Evolutionary conservation across 2,888 invertebrate genomes (phyloP).

Genomic region (Drosophila suboccidentalis): DNA sequence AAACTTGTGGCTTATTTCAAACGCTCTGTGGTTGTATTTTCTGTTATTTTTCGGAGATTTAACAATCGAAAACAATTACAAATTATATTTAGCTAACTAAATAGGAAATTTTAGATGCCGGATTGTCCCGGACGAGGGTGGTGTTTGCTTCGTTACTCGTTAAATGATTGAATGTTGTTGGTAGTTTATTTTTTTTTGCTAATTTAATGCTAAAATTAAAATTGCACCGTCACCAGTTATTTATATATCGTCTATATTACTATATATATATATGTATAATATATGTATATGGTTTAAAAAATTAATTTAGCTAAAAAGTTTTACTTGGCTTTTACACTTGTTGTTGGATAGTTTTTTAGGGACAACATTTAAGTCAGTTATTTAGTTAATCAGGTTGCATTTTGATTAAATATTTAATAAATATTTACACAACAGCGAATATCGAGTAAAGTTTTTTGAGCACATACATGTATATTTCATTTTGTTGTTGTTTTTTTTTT

Average conservation of each 20-base stretch:
- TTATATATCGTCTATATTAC: constrained; percentile 44
- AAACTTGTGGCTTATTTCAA: constrained; percentile 60
- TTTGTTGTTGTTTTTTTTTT: constrained; percentile 16
- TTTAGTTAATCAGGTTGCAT: constrained; percentile 60
- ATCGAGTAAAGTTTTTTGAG: constrained; percentile 52
- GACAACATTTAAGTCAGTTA: constrained; percentile 40
- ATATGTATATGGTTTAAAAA: constrained; percentile 62
- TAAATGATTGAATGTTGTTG: constrained; percentile 50
- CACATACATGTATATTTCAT: constrained; percentile 48
- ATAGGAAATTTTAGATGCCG: constrained; percentile 56
- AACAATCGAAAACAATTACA: constrained; percentile 62
- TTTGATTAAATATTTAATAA: constrained; percentile 60
- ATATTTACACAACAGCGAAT: constrained; percentile 72
- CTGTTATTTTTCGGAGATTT: constrained; percentile 46
- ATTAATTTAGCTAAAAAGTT: constrained; percentile 82
- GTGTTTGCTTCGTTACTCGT: constrained; percentile 24
- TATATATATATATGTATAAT: constrained; percentile 42
- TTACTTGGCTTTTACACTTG: constrained; percentile 70
- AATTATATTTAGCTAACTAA: constrained; percentile 65
- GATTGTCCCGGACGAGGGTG: constrained; percentile 27
- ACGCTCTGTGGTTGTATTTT: constrained; percentile 33
- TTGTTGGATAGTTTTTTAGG: constrained; percentile 35
- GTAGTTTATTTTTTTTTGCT: constrained; percentile 41
- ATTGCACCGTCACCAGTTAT: constrained; percentile 82
- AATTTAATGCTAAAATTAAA: constrained; percentile 74